A percentile compares a stretch with the other conserved stretches of the same genome.
These are phyloP conservation scores for Promerops cafer DNA, from an alignment of 2,113 vertebrate genomes.

Conservation along the genomic window DNA sequence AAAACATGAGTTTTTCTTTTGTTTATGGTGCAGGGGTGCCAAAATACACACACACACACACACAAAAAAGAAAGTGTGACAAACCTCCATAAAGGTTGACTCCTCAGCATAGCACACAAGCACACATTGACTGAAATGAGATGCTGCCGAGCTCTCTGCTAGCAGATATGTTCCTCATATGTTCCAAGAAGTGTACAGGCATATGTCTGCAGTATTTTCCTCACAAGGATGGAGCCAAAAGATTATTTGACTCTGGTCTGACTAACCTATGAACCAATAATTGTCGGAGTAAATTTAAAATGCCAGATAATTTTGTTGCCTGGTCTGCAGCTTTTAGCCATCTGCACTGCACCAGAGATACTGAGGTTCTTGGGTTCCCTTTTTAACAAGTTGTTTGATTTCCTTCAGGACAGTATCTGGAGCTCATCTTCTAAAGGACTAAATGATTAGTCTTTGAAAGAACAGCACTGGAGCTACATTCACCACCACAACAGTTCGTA, in stretches of 20 bases:
- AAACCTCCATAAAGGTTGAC: background rate
- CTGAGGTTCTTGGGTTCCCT: background rate
- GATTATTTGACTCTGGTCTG: background rate
- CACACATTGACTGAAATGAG: background rate
- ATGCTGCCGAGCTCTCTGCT: background rate
- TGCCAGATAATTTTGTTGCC: background rate
- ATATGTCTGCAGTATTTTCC: background rate
- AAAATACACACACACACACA: background rate
- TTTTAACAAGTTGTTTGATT: background rate
- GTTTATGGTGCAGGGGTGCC: background rate
- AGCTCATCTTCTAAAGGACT: background rate
- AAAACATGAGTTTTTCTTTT: background rate
- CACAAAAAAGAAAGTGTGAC: background rate
- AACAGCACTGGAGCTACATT: background rate
- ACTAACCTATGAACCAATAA: background rate
- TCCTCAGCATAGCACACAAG: background rate
- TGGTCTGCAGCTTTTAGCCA: background rate
- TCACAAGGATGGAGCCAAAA: background rate
- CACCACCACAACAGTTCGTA: background rate
- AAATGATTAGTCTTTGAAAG: background rate
- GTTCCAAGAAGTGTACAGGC: background rate
- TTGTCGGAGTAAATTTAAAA: background rate
- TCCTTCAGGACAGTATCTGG: background rate
- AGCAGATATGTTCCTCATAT: background rate
- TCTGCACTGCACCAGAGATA: rapidly evolving